A percentile compares a stretch with the other conserved stretches of the same genome.
These are phyloP conservation scores for Eulemur rubriventer DNA, from an alignment of 2,797 vertebrate species.

Conservation along the genomic window DNA sequence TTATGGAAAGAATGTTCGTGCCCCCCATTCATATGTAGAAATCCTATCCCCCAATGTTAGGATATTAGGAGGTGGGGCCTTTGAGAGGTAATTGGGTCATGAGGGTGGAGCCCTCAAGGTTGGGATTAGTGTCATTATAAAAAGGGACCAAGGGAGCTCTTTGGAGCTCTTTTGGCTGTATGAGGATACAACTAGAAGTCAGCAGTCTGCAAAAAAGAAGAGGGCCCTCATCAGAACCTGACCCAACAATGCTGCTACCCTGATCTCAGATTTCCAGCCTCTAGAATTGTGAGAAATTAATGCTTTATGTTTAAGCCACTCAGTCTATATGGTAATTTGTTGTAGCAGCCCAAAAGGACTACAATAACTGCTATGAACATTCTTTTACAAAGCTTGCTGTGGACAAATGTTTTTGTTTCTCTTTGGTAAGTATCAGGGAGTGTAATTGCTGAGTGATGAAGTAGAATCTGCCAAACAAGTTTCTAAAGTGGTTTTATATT, in stretches of 20 bases:
- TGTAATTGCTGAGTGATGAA: not conserved
- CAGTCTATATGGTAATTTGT: not conserved
- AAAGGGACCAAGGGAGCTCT: not conserved
- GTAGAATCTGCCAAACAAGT: not conserved
- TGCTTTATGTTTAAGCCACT: not conserved
- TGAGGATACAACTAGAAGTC: not conserved
- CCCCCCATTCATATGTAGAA: not conserved
- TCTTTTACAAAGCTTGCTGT: not conserved
- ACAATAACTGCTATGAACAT: not conserved
- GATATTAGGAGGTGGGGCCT: not conserved
- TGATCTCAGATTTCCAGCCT: not conserved
- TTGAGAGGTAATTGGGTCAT: not conserved
- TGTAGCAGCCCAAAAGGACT: not conserved
- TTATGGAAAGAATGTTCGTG: not conserved
- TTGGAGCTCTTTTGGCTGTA: not conserved
- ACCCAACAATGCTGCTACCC: not conserved
- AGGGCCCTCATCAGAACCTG: not conserved
- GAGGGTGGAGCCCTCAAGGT: not conserved
- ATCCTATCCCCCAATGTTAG: not conserved
- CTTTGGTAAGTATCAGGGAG: not conserved
- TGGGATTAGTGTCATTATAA: not conserved
- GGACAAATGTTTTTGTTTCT: not conserved
- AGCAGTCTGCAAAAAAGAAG: not conserved
- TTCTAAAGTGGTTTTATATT: not conserved
- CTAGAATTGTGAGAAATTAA: not conserved